Conservation (phyloP, 64 coral and sea anemone species). For the Trachythela sp. region DNA sequence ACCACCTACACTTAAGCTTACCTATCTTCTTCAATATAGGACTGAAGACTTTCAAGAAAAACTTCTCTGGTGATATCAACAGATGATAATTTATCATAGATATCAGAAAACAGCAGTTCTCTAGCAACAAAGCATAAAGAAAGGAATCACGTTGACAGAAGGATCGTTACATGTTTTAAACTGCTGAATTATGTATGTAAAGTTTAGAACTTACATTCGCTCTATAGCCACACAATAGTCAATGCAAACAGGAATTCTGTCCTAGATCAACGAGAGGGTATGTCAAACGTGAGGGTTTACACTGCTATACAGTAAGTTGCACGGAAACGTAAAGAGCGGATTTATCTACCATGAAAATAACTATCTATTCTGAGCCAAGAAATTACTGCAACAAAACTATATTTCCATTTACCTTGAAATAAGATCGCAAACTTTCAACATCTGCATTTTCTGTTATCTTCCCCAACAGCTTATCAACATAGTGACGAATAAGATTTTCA, state of each 20-base stretch:
- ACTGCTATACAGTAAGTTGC: background rate
- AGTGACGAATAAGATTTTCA: slow-evolving; percentile 65
- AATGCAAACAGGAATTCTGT: slow-evolving; percentile 74
- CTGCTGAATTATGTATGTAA: too few relatives aligned
- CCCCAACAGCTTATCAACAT: slow-evolving; percentile 62
- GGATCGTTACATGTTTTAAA: background rate
- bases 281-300: too few relatives aligned
- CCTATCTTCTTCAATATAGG: slow-evolving; percentile 87
- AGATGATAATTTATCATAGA: slow-evolving; percentile 86
- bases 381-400: background rate
- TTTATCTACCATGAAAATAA: too few relatives aligned
- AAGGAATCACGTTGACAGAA: too few relatives aligned
- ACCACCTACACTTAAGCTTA: background rate
- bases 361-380: too few relatives aligned
- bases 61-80: slow-evolving; percentile 58
- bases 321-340: too few relatives aligned
- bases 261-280: slow-evolving; percentile 23
- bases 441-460: slow-evolving; percentile 61
- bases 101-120: slow-evolving; percentile 75
- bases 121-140: slow-evolving; percentile 20
- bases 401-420: slow-evolving; percentile 60
- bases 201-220: slow-evolving; percentile 65
- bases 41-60: slow-evolving; percentile 80
- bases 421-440: slow-evolving; percentile 45
- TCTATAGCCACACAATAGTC: slow-evolving; percentile 80